Percentiles rank a stretch among this genome's conserved stretches.
Evolutionary conservation across 2,113 vertebrate genomes (phyloP).

Genomic region (Lates calcarifer): DNA sequence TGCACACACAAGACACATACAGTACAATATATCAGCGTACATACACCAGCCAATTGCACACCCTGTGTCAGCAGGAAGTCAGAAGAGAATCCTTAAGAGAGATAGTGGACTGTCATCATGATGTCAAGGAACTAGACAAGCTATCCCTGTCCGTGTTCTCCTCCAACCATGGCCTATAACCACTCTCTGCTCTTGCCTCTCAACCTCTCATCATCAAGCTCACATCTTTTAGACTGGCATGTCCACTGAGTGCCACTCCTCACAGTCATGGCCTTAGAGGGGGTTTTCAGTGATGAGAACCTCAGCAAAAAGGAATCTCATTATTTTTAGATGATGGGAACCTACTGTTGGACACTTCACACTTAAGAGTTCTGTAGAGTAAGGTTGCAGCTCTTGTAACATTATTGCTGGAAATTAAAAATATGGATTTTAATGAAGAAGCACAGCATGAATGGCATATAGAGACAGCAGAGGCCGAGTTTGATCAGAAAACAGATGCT

Average conservation of each 20-base stretch:
- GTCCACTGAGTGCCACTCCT: slow-evolving; percentile 48
- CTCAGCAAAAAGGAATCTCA: slow-evolving; percentile 50
- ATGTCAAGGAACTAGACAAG: slow-evolving; percentile 51
- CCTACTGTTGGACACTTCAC: slow-evolving; percentile 35
- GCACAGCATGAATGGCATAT: background rate
- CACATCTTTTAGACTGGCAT: slow-evolving; percentile 43
- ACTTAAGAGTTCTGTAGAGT: slow-evolving; percentile 38
- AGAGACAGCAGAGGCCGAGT: background rate
- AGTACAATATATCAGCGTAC: slow-evolving; percentile 4
- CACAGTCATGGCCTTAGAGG: slow-evolving; percentile 41
- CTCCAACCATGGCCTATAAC: slow-evolving; percentile 33
- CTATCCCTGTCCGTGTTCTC: slow-evolving; percentile 50
- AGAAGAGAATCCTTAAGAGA: slow-evolving; percentile 57
- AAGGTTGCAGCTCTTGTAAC: slow-evolving; percentile 33
- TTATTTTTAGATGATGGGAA: slow-evolving; percentile 57
- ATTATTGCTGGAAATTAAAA: slow-evolving; percentile 24
- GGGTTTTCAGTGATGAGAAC: slow-evolving; percentile 41
- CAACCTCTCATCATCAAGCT: slow-evolving; percentile 53
- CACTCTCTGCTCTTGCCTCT: slow-evolving; percentile 35
- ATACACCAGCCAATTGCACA: slow-evolving; percentile 41
- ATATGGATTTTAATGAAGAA: slow-evolving; percentile 27
- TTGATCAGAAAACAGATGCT: slow-evolving; percentile 14
- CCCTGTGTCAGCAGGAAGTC: slow-evolving; percentile 19
- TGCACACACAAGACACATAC: slow-evolving; percentile 11
- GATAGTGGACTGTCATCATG: slow-evolving; percentile 36